A percentile compares a stretch with the other conserved stretches of the same genome.
Conservation (phyloP, 2,888 invertebrate genomes). For the Phrixothrix hirtus region DNA sequence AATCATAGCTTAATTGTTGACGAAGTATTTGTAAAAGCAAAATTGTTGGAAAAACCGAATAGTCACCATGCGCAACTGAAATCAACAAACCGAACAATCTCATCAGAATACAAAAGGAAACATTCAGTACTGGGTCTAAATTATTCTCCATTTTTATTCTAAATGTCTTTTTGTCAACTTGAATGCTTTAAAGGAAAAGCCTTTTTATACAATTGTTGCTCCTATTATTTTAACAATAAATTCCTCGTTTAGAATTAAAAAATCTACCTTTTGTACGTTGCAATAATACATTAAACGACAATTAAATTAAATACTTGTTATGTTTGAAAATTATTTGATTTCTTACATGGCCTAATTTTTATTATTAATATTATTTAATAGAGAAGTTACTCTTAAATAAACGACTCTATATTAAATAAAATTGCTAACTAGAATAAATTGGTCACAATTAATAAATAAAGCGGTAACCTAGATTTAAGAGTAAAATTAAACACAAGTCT, state of each 20-base stretch:
- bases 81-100: constrained; percentile 1
- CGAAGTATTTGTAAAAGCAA: too few species aligned
- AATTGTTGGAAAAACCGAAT: background rate
- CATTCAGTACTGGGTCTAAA: background rate
- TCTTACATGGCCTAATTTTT: too few species aligned
- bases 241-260: background rate
- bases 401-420: background rate
- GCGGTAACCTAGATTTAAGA: background rate
- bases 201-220: background rate
- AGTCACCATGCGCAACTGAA: background rate
- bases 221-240: background rate
- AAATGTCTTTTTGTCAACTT: constrained; percentile 5
- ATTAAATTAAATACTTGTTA: too few species aligned
- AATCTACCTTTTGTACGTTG: too few species aligned
- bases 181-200: background rate
- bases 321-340: too few species aligned
- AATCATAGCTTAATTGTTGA: too few species aligned
- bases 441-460: background rate
- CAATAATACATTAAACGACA: too few species aligned
- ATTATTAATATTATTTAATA: too few species aligned
- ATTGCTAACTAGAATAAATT: too few species aligned
- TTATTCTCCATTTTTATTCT: constrained; percentile 8
- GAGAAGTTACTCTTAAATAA: too few species aligned
- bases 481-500: background rate
- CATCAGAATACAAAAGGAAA: constrained; percentile 2